Conservation (phyloP, 1,140 invertebrate species). For the Ostrea edulis region DNA sequence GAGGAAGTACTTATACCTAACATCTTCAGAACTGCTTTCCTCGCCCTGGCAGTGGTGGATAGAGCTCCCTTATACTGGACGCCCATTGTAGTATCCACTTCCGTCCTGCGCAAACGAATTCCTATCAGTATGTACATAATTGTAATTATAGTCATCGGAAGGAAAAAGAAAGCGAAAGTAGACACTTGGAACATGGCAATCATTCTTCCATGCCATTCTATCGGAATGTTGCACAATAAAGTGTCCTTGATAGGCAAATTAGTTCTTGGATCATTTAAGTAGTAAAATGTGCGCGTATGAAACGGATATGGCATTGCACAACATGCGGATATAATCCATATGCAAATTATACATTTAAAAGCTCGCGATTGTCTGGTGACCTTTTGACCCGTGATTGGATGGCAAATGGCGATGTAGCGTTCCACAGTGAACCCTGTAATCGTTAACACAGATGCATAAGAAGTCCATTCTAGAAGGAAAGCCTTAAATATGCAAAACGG, state of each 20-base stretch:
- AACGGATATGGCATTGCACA: conserved; percentile 86
- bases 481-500: conserved; percentile 91
- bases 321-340: conserved; percentile 89
- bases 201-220: conserved; percentile 69
- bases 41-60: conserved; percentile 67
- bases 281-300: conserved; percentile 72
- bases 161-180: conserved; percentile 79
- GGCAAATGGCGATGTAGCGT: conserved; percentile 95
- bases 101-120: conserved; percentile 49
- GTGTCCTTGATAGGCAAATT: conserved; percentile 60
- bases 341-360: conserved; percentile 87
- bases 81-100: conserved; percentile 45
- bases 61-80: conserved; percentile 55
- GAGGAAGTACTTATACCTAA: conserved; percentile 66
- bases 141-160: conserved; percentile 79
- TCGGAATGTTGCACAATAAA: conserved; percentile 75
- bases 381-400: conserved; percentile 92
- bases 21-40: conserved; percentile 76
- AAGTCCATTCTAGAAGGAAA: conserved; percentile 92
- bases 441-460: conserved; percentile 95
- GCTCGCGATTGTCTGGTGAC: conserved; percentile 90
- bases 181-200: conserved; percentile 76
- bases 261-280: conserved; percentile 61
- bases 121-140: conserved; percentile 76
- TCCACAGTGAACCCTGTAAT: conserved; percentile 97